A percentile compares a stretch with the other conserved stretches of the same genome.
phyloP scores from a whole-genome alignment of 2,113 vertebrate genomes.

The Atlantisia rogersi region DNA sequence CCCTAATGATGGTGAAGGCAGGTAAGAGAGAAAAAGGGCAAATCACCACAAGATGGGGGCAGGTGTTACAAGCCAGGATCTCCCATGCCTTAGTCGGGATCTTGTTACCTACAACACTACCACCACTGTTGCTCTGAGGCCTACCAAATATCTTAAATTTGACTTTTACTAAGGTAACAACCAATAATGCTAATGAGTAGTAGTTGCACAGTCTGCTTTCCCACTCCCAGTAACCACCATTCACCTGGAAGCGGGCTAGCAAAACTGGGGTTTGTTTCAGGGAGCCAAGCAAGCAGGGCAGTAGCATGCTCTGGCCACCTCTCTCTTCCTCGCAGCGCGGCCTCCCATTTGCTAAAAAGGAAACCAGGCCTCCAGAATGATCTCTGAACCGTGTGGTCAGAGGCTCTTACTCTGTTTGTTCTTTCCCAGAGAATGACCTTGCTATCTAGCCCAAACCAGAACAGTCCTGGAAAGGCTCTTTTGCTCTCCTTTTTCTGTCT shows the following conservation, averaged over 20 bases:
- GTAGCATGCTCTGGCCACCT: background rate
- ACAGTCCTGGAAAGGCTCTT: background rate
- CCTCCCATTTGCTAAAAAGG: background rate
- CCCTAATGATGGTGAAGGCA: background rate
- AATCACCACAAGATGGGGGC: background rate
- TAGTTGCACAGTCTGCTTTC: background rate
- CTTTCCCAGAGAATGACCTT: background rate
- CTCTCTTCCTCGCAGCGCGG: background rate
- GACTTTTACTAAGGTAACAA: background rate
- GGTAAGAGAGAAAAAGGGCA: too few relatives aligned
- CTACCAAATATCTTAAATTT: background rate
- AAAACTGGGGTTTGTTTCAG: background rate
- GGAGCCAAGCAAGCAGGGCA: background rate
- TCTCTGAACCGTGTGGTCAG: constrained; percentile 20
- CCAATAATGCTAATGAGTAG: background rate
- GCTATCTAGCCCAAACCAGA: constrained; percentile 12
- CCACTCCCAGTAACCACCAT: background rate
- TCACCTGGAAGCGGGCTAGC: background rate
- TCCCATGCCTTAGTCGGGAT: background rate
- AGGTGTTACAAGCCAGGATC: background rate
- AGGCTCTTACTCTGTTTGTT: background rate
- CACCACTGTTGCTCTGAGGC: background rate
- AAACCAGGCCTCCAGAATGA: background rate
- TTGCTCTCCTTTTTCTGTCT: background rate
- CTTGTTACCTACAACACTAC: background rate